These are phyloP conservation scores for Remorina albescens DNA, from an alignment of 2,797 vertebrate species.

Conservation along the genomic window DNA sequence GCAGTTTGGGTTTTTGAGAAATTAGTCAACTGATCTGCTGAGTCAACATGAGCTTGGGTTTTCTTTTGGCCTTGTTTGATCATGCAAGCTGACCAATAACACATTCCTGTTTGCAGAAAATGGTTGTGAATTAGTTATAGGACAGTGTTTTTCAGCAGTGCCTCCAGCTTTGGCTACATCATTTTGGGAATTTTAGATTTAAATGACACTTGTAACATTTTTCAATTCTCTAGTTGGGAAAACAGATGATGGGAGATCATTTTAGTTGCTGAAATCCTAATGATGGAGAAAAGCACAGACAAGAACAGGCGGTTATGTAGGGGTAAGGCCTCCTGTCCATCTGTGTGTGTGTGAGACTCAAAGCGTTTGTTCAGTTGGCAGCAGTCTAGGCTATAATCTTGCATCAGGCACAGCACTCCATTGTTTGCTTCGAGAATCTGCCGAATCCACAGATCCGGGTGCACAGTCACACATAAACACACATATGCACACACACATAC, in stretches of 20 bases:
- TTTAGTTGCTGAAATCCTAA: constrained; percentile 19
- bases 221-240: not conserved
- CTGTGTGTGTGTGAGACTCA: constrained; percentile 22
- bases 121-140: not conserved
- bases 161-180: not conserved
- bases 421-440: constrained; percentile 80
- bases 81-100: constrained; percentile 14
- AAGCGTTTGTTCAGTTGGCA: constrained; percentile 63
- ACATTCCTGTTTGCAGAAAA: constrained; percentile 19
- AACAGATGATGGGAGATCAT: constrained; percentile 24
- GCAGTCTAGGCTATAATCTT: constrained; percentile 67
- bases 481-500: constrained; percentile 22
- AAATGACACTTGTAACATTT: not conserved
- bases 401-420: constrained; percentile 78
- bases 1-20: constrained; percentile 21
- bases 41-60: constrained; percentile 29
- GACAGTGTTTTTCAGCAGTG: not conserved
- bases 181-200: not conserved
- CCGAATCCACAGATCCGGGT: constrained; percentile 74
- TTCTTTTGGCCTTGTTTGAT: constrained; percentile 27
- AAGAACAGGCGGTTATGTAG: constrained; percentile 52
- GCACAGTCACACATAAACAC: constrained; percentile 27
- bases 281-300: constrained; percentile 43
- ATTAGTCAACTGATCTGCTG: constrained; percentile 19
- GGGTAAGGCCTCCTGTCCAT: constrained; percentile 29